phyloP scores from a whole-genome alignment of 2,797 vertebrate genomes.

The Danio aesculapii region DNA sequence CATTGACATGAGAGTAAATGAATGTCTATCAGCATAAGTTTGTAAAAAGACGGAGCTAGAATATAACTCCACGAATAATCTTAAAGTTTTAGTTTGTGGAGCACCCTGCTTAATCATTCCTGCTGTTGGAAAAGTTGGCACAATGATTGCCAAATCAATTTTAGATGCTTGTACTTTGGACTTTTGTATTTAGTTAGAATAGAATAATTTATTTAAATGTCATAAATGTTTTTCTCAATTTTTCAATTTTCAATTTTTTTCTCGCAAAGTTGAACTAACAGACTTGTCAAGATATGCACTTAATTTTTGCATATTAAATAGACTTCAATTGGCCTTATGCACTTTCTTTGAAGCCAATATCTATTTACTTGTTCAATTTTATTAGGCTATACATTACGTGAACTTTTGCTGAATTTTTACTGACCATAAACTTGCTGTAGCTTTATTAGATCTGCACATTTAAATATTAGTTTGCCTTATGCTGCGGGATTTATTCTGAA shows the following conservation, averaged over 20 bases:
- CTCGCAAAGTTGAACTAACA: background rate
- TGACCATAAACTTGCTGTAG: background rate
- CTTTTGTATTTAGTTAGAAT: background rate
- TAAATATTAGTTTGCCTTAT: background rate
- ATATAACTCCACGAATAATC: background rate
- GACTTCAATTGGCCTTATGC: background rate
- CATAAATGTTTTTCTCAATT: background rate
- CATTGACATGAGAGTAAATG: background rate
- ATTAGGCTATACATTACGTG: background rate
- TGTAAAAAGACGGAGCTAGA: background rate
- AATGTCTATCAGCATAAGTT: background rate
- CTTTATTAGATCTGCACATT: background rate
- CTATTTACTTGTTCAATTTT: background rate
- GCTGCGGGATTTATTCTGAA: background rate
- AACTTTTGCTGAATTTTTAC: background rate
- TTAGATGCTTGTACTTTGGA: background rate
- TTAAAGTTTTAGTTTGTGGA: background rate
- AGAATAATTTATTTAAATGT: slow-evolving; percentile 5
- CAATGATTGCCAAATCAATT: background rate
- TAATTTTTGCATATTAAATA: background rate
- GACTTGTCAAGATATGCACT: background rate
- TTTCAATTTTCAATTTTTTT: no score
- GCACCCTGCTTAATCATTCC: background rate
- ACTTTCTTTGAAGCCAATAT: background rate
- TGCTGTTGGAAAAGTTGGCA: background rate